Conservation (phyloP, 1,140 invertebrate genomes). For the Semibalanus balanoides region DNA sequence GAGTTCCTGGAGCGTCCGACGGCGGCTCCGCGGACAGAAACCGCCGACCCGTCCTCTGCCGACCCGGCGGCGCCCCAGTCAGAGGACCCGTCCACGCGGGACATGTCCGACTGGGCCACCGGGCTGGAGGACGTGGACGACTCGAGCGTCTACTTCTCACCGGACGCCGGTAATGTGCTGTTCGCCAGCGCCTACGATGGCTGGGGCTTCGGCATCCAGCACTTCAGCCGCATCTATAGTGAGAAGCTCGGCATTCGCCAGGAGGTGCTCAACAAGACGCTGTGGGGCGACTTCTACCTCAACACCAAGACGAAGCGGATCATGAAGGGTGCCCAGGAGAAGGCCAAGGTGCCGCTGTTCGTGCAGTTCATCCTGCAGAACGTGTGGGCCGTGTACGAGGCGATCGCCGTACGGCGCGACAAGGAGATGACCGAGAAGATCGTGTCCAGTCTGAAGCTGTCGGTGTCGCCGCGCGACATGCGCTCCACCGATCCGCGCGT, state of each 20-base stretch:
- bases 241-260: constrained; percentile 54
- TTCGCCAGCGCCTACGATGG: constrained; percentile 93
- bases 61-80: constrained; percentile 6
- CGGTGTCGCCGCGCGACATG: constrained; percentile 58
- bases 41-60: too few relatives aligned
- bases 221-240: constrained; percentile 78
- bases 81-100: constrained; percentile 24
- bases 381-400: constrained; percentile 82
- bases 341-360: constrained; percentile 90
- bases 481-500: constrained; percentile 58
- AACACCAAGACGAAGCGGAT: constrained; percentile 75
- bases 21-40: too few relatives aligned
- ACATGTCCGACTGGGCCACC: constrained; percentile 54
- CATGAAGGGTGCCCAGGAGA: constrained; percentile 78
- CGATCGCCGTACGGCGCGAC: constrained; percentile 53
- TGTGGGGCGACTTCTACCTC: constrained; percentile 94
- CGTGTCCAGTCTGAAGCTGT: constrained; percentile 62
- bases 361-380: constrained; percentile 91
- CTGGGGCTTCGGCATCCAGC: constrained; percentile 77
- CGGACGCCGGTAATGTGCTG: constrained; percentile 84
- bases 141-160: constrained; percentile 77
- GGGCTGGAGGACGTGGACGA: constrained; percentile 75
- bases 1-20: not conserved
- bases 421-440: constrained; percentile 64
- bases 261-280: constrained; percentile 49